phyloP scores from a whole-genome alignment of 2,113 vertebrate species.

The Apus apus region DNA sequence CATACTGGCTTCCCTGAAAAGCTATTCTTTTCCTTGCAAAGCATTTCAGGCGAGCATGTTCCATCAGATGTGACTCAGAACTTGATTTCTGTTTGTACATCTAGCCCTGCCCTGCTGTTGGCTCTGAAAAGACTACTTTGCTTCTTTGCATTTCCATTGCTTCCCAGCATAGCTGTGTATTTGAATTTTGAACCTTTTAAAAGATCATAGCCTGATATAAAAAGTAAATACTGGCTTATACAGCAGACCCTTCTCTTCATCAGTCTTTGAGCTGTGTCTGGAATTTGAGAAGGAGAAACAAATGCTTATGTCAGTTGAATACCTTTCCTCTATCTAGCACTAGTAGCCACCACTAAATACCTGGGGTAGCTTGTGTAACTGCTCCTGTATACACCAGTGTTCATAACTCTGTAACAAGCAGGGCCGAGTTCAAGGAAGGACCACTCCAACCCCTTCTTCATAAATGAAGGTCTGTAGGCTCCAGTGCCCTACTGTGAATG shows the following conservation, averaged over 20 bases:
- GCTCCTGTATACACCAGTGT: neutral
- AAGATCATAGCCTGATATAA: neutral
- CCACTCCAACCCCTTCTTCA: neutral
- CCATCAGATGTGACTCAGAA: neutral
- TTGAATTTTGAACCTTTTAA: neutral
- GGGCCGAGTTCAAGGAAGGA: neutral
- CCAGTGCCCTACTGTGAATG: neutral
- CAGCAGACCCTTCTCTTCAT: neutral
- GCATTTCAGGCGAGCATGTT: neutral
- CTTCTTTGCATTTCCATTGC: neutral
- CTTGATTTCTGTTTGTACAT: neutral
- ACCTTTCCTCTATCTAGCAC: neutral
- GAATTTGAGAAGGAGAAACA: constrained; percentile 4
- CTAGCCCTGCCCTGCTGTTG: neutral
- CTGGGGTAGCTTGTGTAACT: neutral
- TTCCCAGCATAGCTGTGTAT: neutral
- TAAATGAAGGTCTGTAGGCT: neutral
- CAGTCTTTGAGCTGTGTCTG: constrained; percentile 1
- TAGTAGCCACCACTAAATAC: neutral
- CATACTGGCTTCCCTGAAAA: neutral
- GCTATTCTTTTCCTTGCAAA: neutral
- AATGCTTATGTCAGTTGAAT: neutral
- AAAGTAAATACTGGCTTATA: neutral
- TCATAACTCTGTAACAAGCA: neutral
- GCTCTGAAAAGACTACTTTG: neutral